Evolutionary conservation across 2,888 invertebrate species (phyloP).

Genomic region (Acronicta alni): DNA sequence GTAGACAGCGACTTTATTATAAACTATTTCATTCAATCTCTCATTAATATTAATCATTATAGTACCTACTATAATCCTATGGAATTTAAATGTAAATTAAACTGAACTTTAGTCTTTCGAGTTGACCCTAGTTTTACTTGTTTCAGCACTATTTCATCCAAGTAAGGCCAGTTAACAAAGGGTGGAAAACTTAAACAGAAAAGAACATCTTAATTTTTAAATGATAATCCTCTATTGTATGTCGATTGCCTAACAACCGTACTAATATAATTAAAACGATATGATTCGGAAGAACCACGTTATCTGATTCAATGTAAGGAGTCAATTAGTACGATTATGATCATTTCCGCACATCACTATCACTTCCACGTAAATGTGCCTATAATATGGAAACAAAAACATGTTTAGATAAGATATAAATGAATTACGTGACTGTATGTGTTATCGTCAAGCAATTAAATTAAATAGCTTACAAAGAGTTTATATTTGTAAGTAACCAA

Average conservation of each 20-base stretch:
- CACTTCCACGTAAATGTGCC: constrained; percentile 20
- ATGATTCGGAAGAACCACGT: constrained; percentile 29
- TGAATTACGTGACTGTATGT: constrained; percentile 20
- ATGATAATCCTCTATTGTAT: not conserved
- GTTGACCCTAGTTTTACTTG: too few relatives aligned
- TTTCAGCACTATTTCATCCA: too few relatives aligned
- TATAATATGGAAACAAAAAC: constrained; percentile 36
- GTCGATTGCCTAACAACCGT: not conserved
- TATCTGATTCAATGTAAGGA: constrained; percentile 39
- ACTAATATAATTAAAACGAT: constrained; percentile 12
- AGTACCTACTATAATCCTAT: too few relatives aligned
- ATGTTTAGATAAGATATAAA: constrained; percentile 39
- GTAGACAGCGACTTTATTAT: too few relatives aligned
- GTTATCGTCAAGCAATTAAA: constrained; percentile 5
- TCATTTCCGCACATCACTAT: constrained; percentile 46
- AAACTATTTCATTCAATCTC: too few relatives aligned
- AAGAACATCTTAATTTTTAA: not conserved
- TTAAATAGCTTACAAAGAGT: not conserved
- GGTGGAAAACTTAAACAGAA: not conserved
- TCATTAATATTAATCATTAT: too few relatives aligned
- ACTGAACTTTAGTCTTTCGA: too few relatives aligned
- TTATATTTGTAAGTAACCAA: not conserved
- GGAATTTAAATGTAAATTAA: too few relatives aligned
- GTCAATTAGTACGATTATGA: constrained; percentile 49
- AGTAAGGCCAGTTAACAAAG: not conserved